A percentile compares a stretch with the other conserved stretches of the same genome.
These are phyloP conservation scores for Clarias magur DNA, from an alignment of 2,113 vertebrate genomes.

Conservation along the genomic window DNA sequence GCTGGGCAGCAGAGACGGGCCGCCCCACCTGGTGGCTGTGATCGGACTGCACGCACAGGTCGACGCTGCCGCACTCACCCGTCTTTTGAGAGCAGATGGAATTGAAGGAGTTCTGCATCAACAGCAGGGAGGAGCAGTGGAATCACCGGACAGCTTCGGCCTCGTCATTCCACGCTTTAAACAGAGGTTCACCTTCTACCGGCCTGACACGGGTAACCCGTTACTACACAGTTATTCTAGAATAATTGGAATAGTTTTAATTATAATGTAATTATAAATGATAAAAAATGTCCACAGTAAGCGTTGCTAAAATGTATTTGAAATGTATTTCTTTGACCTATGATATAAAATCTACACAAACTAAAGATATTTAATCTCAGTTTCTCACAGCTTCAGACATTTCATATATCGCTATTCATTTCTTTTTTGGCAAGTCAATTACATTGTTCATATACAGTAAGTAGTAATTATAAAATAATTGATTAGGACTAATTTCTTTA, in stretches of 20 bases:
- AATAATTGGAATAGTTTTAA: background rate
- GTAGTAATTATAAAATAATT: background rate
- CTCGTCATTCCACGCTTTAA: constrained; percentile 83
- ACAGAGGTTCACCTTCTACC: constrained; percentile 86
- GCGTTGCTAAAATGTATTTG: background rate
- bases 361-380: background rate
- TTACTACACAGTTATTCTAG: background rate
- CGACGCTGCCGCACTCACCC: constrained; percentile 59
- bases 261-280: background rate
- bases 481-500: background rate
- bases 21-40: constrained; percentile 87
- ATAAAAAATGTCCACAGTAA: background rate
- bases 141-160: constrained; percentile 70
- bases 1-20: constrained; percentile 85
- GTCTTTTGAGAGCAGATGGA: constrained; percentile 73
- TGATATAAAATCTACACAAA: background rate
- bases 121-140: constrained; percentile 59
- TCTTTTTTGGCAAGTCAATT: background rate
- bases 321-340: background rate
- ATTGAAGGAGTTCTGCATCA: constrained; percentile 64
- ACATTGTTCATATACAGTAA: background rate
- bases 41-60: constrained; percentile 78
- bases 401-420: background rate
- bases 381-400: background rate
- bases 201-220: constrained; percentile 74